Percentiles rank a stretch among this genome's conserved stretches.
phyloP scores from a whole-genome alignment of 2,797 vertebrate species.

The Rhadinocentrus ornatus region DNA sequence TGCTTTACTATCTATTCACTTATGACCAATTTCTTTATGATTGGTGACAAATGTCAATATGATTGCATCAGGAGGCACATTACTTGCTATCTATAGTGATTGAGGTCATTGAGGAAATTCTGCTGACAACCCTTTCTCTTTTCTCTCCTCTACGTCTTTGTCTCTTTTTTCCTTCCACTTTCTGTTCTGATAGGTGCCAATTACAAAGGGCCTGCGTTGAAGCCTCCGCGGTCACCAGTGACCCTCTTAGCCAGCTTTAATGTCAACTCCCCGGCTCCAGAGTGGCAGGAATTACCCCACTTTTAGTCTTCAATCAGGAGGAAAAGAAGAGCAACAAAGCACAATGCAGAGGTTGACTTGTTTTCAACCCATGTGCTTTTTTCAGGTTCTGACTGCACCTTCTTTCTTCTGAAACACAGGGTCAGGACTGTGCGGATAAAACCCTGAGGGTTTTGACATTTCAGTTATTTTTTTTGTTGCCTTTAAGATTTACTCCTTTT shows the following conservation, averaged over 20 bases:
- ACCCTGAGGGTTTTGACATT: conserved; percentile 75
- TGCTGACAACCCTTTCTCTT: conserved; percentile 80
- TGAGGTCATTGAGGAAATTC: conserved; percentile 70
- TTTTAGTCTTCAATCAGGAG: conserved; percentile 76
- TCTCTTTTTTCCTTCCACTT: conserved; percentile 57
- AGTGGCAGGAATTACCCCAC: conserved; percentile 84
- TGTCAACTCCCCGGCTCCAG: conserved; percentile 75
- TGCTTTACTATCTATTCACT: conserved; percentile 58
- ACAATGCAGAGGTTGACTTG: conserved; percentile 70
- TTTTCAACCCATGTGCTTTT: conserved; percentile 43
- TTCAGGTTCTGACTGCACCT: conserved; percentile 59
- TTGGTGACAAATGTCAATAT: conserved; percentile 66
- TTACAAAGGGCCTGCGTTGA: conserved; percentile 76
- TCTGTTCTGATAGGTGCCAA: conserved; percentile 82
- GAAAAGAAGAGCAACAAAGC: conserved; percentile 56
- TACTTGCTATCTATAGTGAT: conserved; percentile 69
- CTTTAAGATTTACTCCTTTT: conserved; percentile 41
- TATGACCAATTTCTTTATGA: conserved; percentile 54
- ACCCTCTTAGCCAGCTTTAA: conserved; percentile 78
- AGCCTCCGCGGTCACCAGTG: conserved; percentile 73
- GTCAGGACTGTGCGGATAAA: conserved; percentile 73
- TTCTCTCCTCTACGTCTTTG: conserved; percentile 71
- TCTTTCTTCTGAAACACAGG: conserved; percentile 65
- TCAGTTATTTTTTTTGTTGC: conserved; percentile 47
- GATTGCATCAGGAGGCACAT: conserved; percentile 69